These are phyloP conservation scores for Halichoeres trimaculatus DNA, from an alignment of 2,113 vertebrate genomes.

Conservation along the genomic window DNA sequence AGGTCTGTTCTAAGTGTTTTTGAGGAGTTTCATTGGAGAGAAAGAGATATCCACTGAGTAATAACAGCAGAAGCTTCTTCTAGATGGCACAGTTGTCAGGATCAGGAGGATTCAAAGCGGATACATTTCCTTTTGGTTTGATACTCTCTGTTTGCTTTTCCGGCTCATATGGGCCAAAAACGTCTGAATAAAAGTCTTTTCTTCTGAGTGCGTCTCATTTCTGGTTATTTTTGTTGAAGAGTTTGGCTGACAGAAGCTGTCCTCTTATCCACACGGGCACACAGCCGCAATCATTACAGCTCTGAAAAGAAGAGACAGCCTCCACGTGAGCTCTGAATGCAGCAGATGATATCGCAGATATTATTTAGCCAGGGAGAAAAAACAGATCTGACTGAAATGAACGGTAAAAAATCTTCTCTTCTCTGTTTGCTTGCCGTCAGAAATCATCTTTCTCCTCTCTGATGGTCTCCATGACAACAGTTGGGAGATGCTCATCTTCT, in stretches of 20 bases:
- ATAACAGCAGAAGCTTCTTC: not conserved
- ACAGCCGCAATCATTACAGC: not conserved
- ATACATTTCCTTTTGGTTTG: conserved; percentile 15
- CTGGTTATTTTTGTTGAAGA: conserved; percentile 27
- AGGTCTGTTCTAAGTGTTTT: conserved; percentile 1
- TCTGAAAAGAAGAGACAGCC: not conserved
- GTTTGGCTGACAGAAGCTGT: not conserved
- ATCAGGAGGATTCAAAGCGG: not conserved
- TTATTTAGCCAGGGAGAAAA: conserved; percentile 8
- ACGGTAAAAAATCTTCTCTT: not conserved
- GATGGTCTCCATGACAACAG: conserved; percentile 55
- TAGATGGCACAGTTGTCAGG: not conserved
- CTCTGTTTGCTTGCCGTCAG: not conserved
- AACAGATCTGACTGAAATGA: not conserved
- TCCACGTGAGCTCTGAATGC: conserved; percentile 8
- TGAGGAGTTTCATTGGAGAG: conserved; percentile 16
- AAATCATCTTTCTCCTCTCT: conserved; percentile 3
- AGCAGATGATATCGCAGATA: conserved; percentile 3
- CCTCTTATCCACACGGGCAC: not conserved
- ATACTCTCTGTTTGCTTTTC: conserved; percentile 30
- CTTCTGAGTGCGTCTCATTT: conserved; percentile 19
- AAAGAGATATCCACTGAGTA: not conserved
- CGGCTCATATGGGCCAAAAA: conserved; percentile 26
- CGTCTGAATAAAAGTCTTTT: conserved; percentile 58
- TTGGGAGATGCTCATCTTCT: not conserved